phyloP scores from a whole-genome alignment of 2,113 vertebrate genomes.

The Odontesthes bonariensis region DNA sequence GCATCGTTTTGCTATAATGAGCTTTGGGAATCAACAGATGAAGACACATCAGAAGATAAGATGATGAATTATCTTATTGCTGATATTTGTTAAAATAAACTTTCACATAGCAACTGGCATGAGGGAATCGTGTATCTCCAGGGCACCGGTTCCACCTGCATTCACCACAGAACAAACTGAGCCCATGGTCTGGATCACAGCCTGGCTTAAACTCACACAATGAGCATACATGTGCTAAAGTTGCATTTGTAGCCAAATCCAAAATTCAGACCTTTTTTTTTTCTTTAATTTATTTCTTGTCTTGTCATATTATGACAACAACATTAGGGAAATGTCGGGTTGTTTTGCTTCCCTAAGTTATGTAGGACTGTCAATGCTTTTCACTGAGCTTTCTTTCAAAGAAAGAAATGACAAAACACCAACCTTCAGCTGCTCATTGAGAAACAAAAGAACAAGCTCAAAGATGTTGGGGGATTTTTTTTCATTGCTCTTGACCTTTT shows the following conservation, averaged over 20 bases:
- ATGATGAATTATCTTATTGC: background rate
- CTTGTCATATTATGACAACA: too few relatives aligned
- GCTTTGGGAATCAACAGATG: background rate
- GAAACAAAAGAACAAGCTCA: background rate
- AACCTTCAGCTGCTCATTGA: background rate
- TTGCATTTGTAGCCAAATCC: background rate
- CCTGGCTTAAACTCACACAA: background rate
- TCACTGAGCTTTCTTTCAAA: background rate
- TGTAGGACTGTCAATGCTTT: background rate
- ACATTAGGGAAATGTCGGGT: background rate
- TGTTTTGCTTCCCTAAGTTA: background rate
- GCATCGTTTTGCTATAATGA: slow-evolving; percentile 17
- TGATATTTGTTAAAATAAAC: background rate
- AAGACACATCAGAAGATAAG: slow-evolving; percentile 1
- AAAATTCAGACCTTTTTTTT: background rate
- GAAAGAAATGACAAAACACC: background rate
- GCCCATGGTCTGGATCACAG: too few relatives aligned
- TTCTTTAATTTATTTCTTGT: background rate
- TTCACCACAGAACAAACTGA: background rate
- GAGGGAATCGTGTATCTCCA: background rate
- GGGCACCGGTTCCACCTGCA: background rate
- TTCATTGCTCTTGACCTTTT: background rate
- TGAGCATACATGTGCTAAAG: background rate
- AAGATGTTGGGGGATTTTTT: background rate
- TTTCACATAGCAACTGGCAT: too few relatives aligned